Base-by-base conservation (phyloP, 30 jellyfish, hydroid and myxozoan genomes). In the Chrysaora quinquecirrha region DNA sequence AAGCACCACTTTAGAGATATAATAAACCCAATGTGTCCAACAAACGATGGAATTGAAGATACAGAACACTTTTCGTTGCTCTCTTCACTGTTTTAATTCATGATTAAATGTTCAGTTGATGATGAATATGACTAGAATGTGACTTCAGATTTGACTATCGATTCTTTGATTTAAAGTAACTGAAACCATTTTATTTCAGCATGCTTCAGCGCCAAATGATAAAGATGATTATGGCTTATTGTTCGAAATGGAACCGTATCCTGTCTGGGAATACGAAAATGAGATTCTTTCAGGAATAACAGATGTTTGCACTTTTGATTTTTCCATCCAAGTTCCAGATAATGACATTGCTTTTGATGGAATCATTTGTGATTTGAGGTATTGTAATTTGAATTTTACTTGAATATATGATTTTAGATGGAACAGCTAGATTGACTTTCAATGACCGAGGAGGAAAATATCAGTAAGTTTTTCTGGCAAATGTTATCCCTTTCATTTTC, bases 231-330 rank as follows among this genome's bases (percentile, higher is more conserved):
- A 54, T 49, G 97, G 91, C 3, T 24, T 25, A 0, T 58, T 65
- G 11, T 32, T 34, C 34, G 88, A 71, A 24, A 96, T 82, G 12
- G 96, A 90, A 43, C 97, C 97, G 1, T 90, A 64, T 62, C 68
- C 97, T 16, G 62, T 90, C 79, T 82, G 95, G 95, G 97, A 90
- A 72, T 90, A 82, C 31, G 81, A 76, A 20, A 22, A 68, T 76
- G 46, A 31, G 22, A 34, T 90, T 22, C 30, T 83, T 23, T 81
- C 95, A 2, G 85, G 65, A 4, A 22, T 68, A 22, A 19, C 22
- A 27, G 65, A 50, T 34, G 65, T 67, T 52, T 73, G 80, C n/a
- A n/a, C 50, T 27, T 82, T 82, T 23, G 85, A 82, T 70, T 82
- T 82, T 28, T 48, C 72, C 77, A 50, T 33, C 0, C 56, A 24